Conservation (phyloP, 2,113 vertebrate genomes). For the Cryptomyrus ogoouensis region DNA sequence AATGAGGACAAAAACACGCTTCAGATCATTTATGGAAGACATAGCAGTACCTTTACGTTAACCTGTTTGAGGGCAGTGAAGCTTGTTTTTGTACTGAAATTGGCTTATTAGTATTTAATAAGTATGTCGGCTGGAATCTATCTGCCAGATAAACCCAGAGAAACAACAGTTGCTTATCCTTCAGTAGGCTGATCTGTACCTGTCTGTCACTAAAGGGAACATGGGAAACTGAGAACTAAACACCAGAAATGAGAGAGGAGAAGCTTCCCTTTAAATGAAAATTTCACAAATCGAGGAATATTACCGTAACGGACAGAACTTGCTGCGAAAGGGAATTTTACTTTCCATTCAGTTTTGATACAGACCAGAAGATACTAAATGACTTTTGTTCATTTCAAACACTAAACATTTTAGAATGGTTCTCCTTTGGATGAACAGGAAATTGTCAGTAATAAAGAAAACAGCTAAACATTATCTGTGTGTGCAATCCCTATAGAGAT, state of each 20-base stretch:
- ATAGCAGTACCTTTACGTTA: not conserved
- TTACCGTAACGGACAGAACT: not conserved
- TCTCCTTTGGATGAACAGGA: not conserved
- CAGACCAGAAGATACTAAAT: not conserved
- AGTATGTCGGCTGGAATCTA: not conserved
- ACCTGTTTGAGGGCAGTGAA: not conserved
- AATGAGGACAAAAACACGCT: not conserved
- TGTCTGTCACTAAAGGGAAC: not conserved
- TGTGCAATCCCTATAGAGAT: not conserved
- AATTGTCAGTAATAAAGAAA: not conserved
- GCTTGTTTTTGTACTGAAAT: constrained; percentile 3
- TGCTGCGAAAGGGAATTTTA: not conserved
- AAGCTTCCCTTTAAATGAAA: not conserved
- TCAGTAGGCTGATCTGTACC: not conserved
- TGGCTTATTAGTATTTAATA: not conserved
- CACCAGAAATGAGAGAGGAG: not conserved
- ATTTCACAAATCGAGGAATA: not conserved
- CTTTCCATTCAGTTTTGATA: not conserved
- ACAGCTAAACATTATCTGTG: not conserved
- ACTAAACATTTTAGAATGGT: not conserved
- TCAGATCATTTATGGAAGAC: not conserved
- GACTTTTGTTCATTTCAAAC: not conserved
- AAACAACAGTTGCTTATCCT: not conserved
- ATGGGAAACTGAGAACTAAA: not conserved
- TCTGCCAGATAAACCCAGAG: not conserved